Percentiles rank a stretch among this genome's conserved stretches.
These are phyloP conservation scores for Drosophila equinoxialis DNA, from an alignment of 1,140 invertebrate genomes.

Conservation along the genomic window DNA sequence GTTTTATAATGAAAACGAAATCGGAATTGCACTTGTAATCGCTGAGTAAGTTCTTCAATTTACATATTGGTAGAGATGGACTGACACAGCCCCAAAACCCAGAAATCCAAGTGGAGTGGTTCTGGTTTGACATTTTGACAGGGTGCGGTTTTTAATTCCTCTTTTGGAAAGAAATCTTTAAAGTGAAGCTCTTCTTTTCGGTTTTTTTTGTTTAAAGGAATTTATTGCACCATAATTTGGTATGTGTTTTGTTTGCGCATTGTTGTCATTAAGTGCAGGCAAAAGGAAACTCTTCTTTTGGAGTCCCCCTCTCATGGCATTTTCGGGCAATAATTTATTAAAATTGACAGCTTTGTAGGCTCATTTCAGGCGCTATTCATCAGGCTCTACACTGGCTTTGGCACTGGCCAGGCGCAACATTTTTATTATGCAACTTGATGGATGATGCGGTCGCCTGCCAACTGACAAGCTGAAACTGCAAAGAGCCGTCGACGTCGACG, in stretches of 20 bases:
- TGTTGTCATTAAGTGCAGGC: constrained; percentile 73
- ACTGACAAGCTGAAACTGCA: constrained; percentile 45
- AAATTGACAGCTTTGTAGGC: constrained; percentile 83
- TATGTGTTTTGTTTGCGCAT: constrained; percentile 80
- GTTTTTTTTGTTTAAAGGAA: constrained; percentile 37
- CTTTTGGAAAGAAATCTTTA: constrained; percentile 13
- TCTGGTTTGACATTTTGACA: constrained; percentile 64
- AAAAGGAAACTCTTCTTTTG: background rate
- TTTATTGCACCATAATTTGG: constrained; percentile 73
- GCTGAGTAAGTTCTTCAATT: constrained; percentile 39
- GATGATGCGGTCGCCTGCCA: constrained; percentile 73
- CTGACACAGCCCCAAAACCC: constrained; percentile 52
- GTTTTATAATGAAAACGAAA: constrained; percentile 65
- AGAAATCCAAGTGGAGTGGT: constrained; percentile 27
- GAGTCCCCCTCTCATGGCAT: constrained; percentile 1
- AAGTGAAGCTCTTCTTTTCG: constrained; percentile 11
- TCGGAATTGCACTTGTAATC: constrained; percentile 62
- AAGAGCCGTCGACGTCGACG: background rate
- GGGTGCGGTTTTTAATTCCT: constrained; percentile 44
- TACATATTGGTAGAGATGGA: constrained; percentile 14
- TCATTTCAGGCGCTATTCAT: constrained; percentile 83
- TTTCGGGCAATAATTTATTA: constrained; percentile 79
- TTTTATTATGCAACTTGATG: constrained; percentile 82
- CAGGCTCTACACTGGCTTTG: constrained; percentile 36
- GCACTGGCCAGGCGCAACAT: constrained; percentile 59